phyloP scores from a whole-genome alignment of 2,888 invertebrate genomes.

The Drosophila cracens region DNA sequence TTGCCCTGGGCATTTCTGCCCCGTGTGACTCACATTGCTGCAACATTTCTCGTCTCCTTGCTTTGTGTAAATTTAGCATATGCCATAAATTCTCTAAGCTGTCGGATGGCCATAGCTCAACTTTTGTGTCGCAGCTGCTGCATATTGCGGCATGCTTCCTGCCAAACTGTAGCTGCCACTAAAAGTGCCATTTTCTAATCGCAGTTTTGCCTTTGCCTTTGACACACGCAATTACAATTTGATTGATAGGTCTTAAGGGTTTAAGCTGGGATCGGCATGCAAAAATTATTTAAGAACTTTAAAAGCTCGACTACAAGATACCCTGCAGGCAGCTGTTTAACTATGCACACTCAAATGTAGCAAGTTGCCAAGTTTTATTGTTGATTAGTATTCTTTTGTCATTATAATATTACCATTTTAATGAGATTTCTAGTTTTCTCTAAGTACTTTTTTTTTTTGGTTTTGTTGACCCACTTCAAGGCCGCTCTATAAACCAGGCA shows the following conservation, averaged over 20 bases:
- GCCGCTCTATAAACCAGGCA: constrained; percentile 28
- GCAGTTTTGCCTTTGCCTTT: background rate
- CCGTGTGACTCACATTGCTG: constrained; percentile 25
- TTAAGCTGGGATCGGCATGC: background rate
- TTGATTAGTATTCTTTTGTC: background rate
- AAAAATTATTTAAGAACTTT: background rate
- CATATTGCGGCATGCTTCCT: constrained; percentile 6
- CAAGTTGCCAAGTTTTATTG: background rate
- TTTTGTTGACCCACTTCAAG: constrained; percentile 20
- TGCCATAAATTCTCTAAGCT: constrained; percentile 48
- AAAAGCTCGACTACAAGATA: background rate
- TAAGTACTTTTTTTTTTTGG: background rate
- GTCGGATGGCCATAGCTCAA: constrained; percentile 38
- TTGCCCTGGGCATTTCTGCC: background rate
- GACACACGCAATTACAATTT: constrained; percentile 5
- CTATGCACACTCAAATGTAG: background rate
- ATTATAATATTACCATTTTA: background rate
- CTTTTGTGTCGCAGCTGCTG: constrained; percentile 26
- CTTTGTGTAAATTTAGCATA: constrained; percentile 26
- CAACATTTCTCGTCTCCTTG: constrained; percentile 6
- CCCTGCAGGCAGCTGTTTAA: background rate
- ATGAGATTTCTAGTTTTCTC: background rate
- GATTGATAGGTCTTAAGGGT: background rate
- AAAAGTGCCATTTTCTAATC: constrained; percentile 7
- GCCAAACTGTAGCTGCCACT: constrained; percentile 29